phyloP scores from a whole-genome alignment of 2,888 invertebrate genomes.

The Trichacis sp. region DNA sequence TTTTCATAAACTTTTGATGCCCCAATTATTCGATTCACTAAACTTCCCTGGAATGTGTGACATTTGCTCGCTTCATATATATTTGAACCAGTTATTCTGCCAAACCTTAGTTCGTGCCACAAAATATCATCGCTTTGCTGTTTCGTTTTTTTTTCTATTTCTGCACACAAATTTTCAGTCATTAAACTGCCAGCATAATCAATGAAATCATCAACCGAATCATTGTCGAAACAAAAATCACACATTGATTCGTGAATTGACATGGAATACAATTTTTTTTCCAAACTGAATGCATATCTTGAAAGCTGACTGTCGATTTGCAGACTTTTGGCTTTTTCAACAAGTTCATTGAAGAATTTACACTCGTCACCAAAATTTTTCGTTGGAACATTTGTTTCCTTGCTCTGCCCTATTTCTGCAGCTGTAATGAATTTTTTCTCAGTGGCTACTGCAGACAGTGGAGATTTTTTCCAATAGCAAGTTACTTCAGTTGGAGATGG shows the following conservation, averaged over 20 bases:
- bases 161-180: neutral
- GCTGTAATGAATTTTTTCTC: conserved; percentile 4
- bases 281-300: conserved; percentile 1
- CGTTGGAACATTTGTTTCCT: neutral
- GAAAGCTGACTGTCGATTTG: conserved; percentile 13
- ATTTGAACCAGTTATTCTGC: conserved; percentile 9
- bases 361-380: conserved; percentile 1
- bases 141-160: conserved; percentile 6
- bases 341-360: conserved; percentile 1
- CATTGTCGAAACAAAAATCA: neutral
- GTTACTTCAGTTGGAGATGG: conserved; percentile 10
- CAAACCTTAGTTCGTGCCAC: conserved; percentile 17
- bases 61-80: conserved; percentile 10
- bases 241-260: conserved; percentile 5
- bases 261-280: neutral
- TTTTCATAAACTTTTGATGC: conserved; percentile 12
- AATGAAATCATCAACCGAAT: conserved; percentile 7
- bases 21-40: conserved; percentile 6
- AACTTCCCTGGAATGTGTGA: conserved; percentile 6
- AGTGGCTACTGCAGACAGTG: conserved; percentile 3
- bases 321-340: neutral
- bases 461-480: conserved; percentile 23
- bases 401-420: neutral
- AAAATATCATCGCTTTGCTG: conserved; percentile 4
- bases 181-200: neutral